Evolutionary conservation across 2,888 invertebrate species (phyloP).

Genomic region (Papilio gigon): DNA sequence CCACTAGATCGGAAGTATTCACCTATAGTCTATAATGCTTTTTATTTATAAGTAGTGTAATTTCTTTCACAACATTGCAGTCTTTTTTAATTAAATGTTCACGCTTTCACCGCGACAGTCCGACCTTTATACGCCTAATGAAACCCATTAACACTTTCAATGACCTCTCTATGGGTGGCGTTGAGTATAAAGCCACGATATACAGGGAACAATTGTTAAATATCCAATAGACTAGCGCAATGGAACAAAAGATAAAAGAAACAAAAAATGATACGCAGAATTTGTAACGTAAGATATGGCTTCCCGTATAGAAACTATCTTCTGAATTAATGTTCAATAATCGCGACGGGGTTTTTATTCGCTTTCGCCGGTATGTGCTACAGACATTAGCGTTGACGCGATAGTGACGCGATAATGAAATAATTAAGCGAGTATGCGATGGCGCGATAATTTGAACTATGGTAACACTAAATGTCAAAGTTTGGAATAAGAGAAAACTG

Average conservation of each 20-base stretch:
- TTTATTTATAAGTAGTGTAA: too few relatives aligned
- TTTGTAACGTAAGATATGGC: too few relatives aligned
- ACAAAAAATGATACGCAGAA: too few relatives aligned
- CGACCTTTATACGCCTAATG: constrained; percentile 37
- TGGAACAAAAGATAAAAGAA: not conserved
- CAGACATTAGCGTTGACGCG: constrained; percentile 41
- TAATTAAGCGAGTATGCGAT: constrained; percentile 66
- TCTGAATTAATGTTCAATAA: too few relatives aligned
- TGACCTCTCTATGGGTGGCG: constrained; percentile 47
- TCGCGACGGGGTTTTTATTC: too few relatives aligned
- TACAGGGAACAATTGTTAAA: constrained; percentile 41
- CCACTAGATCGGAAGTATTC: too few relatives aligned
- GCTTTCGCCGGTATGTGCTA: too few relatives aligned
- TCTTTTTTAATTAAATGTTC: constrained; percentile 16
- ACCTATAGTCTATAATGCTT: too few relatives aligned
- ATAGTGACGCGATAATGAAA: constrained; percentile 65
- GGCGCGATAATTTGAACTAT: constrained; percentile 54
- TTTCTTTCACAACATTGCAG: not conserved
- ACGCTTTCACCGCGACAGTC: constrained; percentile 37
- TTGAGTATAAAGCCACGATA: constrained; percentile 39
- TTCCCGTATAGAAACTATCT: too few relatives aligned
- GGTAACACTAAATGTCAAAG: constrained; percentile 38
- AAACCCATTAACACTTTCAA: constrained; percentile 45
- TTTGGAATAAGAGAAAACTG: not conserved
- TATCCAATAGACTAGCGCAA: constrained; percentile 22